phyloP scores from a whole-genome alignment of 2,797 vertebrate genomes.

The Neosilurus mollespiculum region DNA sequence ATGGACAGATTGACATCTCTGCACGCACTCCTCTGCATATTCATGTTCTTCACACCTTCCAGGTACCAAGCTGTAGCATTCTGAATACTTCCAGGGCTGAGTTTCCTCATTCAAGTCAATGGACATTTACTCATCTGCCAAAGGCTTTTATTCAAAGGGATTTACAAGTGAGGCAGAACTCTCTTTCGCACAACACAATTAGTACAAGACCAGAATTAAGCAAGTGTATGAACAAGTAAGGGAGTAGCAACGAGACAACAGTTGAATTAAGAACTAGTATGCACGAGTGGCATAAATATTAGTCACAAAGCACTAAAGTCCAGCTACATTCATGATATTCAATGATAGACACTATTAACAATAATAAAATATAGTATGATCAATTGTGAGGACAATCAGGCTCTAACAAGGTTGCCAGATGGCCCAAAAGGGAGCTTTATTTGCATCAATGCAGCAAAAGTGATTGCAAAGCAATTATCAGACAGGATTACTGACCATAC shows the following conservation, averaged over 20 bases:
- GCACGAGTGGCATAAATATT: not conserved
- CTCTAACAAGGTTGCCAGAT: not conserved
- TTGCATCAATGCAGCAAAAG: not conserved
- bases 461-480: not conserved
- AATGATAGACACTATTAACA: not conserved
- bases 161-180: not conserved
- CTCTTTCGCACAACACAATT: too few species aligned
- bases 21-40: not conserved
- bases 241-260: not conserved
- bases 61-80: not conserved
- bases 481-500: not conserved
- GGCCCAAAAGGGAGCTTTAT: not conserved
- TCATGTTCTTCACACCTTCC: not conserved
- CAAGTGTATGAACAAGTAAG: not conserved
- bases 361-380: not conserved
- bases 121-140: not conserved
- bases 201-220: not conserved
- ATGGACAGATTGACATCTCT: not conserved
- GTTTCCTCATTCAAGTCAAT: not conserved
- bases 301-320: not conserved
- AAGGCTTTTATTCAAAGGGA: not conserved
- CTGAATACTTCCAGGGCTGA: not conserved
- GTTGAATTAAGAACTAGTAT: not conserved
- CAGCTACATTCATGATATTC: not conserved
- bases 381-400: not conserved